Conservation (phyloP, 35 echinoderm and acorn worm species). For the Holothuria glaberrima region DNA sequence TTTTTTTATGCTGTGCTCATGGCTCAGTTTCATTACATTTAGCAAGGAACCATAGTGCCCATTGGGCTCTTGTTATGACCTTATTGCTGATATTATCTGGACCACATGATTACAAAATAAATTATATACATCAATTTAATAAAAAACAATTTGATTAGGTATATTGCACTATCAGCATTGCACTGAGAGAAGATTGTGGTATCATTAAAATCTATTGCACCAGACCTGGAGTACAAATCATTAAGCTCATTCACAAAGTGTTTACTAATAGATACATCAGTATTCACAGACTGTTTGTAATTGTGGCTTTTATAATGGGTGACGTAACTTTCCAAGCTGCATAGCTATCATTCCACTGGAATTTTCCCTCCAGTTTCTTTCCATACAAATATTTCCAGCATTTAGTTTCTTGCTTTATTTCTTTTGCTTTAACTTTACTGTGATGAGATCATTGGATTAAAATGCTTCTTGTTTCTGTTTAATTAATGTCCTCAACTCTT, state of each 20-base stretch:
- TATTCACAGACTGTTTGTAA: no score
- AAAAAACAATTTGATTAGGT: not conserved
- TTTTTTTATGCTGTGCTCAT: no score
- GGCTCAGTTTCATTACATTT: no score
- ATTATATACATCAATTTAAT: slow-evolving; percentile 29
- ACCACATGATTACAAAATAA: slow-evolving; percentile 26
- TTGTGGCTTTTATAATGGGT: not conserved
- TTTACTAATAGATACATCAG: not conserved
- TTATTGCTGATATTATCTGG: slow-evolving; percentile 60
- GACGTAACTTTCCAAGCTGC: slow-evolving; percentile 40
- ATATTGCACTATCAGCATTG: slow-evolving; percentile 19
- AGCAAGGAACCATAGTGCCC: no score
- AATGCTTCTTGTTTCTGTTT: no score
- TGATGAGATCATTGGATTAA: no score
- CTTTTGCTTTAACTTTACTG: no score
- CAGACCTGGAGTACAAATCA: no score
- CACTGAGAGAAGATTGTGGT: not conserved
- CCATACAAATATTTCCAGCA: not conserved
- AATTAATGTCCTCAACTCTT: no score
- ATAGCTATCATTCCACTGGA: not conserved
- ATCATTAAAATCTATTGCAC: slow-evolving; percentile 25
- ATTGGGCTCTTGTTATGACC: no score
- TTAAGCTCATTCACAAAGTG: slow-evolving; percentile 55
- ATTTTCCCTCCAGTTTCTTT: slow-evolving; percentile 29
- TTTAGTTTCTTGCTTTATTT: slow-evolving; percentile 6